These are phyloP conservation scores for Spilogale gracilis DNA, from an alignment of 2,113 vertebrate species.

Conservation along the genomic window DNA sequence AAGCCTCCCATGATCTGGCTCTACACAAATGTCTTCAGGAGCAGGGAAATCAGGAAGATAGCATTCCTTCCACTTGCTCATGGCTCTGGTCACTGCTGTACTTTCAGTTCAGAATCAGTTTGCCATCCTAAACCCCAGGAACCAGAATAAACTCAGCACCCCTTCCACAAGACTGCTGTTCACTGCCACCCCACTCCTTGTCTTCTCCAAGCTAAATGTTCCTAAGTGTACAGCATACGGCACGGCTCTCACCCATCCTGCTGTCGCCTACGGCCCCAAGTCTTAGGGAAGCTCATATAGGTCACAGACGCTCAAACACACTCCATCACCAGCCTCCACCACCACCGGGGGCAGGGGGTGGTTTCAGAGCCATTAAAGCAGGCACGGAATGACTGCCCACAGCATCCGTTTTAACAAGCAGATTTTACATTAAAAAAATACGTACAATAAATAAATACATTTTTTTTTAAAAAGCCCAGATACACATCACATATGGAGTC, in stretches of 20 bases:
- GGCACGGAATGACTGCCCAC: not conserved
- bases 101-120: not conserved
- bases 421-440: not conserved
- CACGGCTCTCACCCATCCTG: not conserved
- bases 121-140: not conserved
- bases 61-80: not conserved
- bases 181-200: not conserved
- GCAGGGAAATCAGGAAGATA: not conserved
- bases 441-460: not conserved
- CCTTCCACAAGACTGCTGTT: not conserved
- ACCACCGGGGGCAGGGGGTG: accelerated
- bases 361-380: not conserved
- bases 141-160: not conserved
- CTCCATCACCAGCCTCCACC: not conserved
- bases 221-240: accelerated
- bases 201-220: not conserved
- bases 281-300: not conserved
- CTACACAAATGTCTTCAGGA: accelerated
- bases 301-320: no score
- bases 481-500: not conserved
- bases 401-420: not conserved
- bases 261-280: not conserved
- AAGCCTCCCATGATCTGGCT: not conserved
- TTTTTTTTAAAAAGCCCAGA: not conserved
- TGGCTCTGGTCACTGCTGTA: not conserved